Conservation (phyloP, 2,888 invertebrate genomes). For the Aphodius sticticus region DNA sequence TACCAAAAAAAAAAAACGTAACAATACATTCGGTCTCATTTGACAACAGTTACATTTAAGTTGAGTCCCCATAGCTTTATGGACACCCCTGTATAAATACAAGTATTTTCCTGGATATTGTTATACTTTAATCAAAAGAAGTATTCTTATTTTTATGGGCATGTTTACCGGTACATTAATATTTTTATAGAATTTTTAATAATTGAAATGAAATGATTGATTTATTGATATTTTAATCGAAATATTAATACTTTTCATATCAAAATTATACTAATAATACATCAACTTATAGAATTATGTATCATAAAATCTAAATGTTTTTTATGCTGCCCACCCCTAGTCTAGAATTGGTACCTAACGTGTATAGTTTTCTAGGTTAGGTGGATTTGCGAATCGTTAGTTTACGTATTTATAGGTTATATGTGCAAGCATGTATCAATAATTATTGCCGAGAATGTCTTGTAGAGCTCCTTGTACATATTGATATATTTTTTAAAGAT, state of each 20-base stretch:
- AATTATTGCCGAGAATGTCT: neutral
- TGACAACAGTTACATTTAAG: too few species aligned
- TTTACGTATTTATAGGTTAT: neutral
- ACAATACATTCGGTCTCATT: too few species aligned
- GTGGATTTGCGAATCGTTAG: neutral
- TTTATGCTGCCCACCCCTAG: neutral
- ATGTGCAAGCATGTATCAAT: neutral
- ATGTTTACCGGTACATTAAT: neutral
- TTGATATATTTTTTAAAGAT: conserved; percentile 4
- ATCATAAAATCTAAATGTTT: neutral
- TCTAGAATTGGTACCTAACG: neutral
- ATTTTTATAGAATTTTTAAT: neutral
- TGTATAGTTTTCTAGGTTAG: neutral
- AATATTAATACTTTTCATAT: too few species aligned
- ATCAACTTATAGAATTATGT: too few species aligned
- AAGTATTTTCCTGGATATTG: too few species aligned
- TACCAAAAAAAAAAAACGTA: too few species aligned
- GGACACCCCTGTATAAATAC: too few species aligned
- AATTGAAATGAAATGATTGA: neutral
- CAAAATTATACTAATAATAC: too few species aligned
- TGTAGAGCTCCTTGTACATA: neutral
- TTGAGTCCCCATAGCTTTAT: too few species aligned
- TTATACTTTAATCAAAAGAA: too few species aligned
- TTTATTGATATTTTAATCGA: too few species aligned
- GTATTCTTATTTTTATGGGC: neutral